Conservation (phyloP, 2,797 vertebrate genomes). For the Hafferia zeledoni region DNA sequence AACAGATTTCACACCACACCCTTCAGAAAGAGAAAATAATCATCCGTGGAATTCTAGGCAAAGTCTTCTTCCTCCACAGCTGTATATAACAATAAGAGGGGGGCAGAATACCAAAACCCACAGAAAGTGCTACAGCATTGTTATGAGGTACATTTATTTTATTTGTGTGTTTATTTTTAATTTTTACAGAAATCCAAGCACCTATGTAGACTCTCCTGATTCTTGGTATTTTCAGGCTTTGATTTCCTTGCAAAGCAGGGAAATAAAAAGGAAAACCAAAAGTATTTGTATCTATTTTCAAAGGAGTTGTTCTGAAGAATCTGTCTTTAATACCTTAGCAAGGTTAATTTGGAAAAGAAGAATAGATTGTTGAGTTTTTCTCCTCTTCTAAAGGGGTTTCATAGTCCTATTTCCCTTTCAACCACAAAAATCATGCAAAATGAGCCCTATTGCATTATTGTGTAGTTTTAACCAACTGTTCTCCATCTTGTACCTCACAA, state of each 20-base stretch:
- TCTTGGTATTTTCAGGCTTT: not conserved
- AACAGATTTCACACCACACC: not conserved
- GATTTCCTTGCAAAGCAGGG: not conserved
- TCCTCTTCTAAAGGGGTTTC: not conserved
- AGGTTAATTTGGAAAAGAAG: not conserved
- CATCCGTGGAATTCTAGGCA: not conserved
- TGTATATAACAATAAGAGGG: not conserved
- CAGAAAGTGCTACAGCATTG: not conserved
- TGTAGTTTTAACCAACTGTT: not conserved
- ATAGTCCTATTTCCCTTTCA: not conserved
- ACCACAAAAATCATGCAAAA: not conserved
- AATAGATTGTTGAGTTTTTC: not conserved
- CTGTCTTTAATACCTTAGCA: not conserved
- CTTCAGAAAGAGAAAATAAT: not conserved
- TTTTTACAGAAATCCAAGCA: not conserved
- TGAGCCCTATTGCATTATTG: not conserved
- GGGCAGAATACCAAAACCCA: not conserved
- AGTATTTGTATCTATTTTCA: not conserved
- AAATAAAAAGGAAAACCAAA: not conserved
- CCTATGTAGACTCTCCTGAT: fast-evolving
- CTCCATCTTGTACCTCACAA: not conserved
- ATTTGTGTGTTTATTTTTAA: not conserved
- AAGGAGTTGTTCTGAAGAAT: not conserved
- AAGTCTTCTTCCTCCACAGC: fast-evolving
- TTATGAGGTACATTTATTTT: not conserved